Base-by-base conservation (phyloP, 1,140 invertebrate genomes). In the Trachymyrmex cornetzi region DNA sequence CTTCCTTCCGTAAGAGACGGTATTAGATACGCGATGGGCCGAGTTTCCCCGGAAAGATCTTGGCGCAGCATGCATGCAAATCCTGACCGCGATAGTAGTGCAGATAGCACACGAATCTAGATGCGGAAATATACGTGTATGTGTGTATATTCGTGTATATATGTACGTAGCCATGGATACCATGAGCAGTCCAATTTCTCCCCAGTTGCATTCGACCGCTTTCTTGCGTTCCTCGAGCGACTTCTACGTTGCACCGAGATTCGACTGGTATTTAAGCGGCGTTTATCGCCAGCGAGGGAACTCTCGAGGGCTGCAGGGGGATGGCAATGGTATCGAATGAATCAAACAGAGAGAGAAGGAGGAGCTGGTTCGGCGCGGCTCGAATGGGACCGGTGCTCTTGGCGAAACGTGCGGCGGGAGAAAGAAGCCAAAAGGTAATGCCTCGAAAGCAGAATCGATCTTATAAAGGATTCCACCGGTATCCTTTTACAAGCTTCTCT, bases 381-480 rank as follows among this genome's bases (percentile, higher is more conserved):
- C 85, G 71, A 72, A 53, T 55, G 38, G 57, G 72, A 63, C 61
- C 53, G 50, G 61, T 22, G 50, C n/a, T 81, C 66, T 48, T 57
- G 50, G 66, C 22, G 22, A 72, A 57, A 71, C 34, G 50, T 63
- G 66, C 30, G 63, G 27, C 38, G 50, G 71, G 44, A 77, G 86
- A 86, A 71, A 88, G 86, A 77, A 90, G 77, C 74, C 79, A 88
- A 86, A 91, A 90, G 89, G 59, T 82, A 89, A 86, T 90, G 89
- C 89, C 44, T 91, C 89, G 86, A 90, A 90, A 87, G 87, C 63
- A 69, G 71, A 91, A 90, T 90, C 89, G 89, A 91, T 91, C 89
- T 85, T 88, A 86, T 77, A 81, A 80, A 55, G 53, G 89, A 90
- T 90, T 90, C 86, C n/a, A 24, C 24, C 53, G 61, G 79, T 90